Percentiles rank a stretch among this genome's conserved stretches.
phyloP scores from a whole-genome alignment of 2,888 invertebrate genomes.

The Thera britannica region DNA sequence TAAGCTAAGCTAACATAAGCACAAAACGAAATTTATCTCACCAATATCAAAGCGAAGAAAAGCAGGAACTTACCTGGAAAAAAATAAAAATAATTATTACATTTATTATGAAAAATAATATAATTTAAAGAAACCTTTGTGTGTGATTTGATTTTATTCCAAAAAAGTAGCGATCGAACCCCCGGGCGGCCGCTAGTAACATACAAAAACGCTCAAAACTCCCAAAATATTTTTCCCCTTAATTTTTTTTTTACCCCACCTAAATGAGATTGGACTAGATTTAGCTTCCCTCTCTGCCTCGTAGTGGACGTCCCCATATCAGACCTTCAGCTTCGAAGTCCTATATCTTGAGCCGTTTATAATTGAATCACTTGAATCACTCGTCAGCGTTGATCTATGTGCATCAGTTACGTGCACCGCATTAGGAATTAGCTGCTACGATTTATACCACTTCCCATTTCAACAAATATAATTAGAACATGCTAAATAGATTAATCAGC shows the following conservation, averaged over 20 bases:
- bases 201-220: no score
- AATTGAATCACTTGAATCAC: conserved; percentile 64
- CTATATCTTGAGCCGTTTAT: conserved; percentile 33
- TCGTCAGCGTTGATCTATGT: conserved; percentile 58
- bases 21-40: background rate
- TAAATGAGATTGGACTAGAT: no score
- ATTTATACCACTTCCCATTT: conserved; percentile 50
- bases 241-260: no score
- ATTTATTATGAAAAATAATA: conserved; percentile 4
- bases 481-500: conserved; percentile 17
- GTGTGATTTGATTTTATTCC: no score
- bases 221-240: no score
- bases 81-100: conserved; percentile 15
- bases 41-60: background rate
- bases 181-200: no score
- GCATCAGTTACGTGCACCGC: conserved; percentile 55
- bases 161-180: no score
- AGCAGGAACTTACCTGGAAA: conserved; percentile 40
- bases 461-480: conserved; percentile 19
- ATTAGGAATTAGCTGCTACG: conserved; percentile 56
- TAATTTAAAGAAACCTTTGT: conserved; percentile 23
- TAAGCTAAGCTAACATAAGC: background rate
- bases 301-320: no score
- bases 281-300: no score
- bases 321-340: background rate